Conservation (phyloP, 2,888 invertebrate species). For the Brachyptera risi region DNA sequence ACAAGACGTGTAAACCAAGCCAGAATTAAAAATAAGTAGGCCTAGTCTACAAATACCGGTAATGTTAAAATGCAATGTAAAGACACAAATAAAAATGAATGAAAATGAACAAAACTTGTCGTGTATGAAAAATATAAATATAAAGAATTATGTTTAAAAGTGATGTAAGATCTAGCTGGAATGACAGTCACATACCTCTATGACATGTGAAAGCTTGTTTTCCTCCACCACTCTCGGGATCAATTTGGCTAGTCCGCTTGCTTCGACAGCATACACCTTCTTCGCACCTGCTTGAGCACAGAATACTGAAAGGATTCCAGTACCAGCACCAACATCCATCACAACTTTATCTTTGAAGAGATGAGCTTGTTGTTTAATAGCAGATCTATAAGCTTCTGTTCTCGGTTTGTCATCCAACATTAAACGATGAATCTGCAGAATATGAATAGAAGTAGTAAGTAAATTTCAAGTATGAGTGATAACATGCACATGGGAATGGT, state of each 20-base stretch:
- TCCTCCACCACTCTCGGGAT: slow-evolving; percentile 64
- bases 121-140: too few relatives aligned
- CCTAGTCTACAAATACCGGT: too few relatives aligned
- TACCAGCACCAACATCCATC: slow-evolving; percentile 82
- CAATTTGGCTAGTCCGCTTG: slow-evolving; percentile 63
- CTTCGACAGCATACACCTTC: slow-evolving; percentile 82
- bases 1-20: too few relatives aligned
- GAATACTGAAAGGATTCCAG: slow-evolving; percentile 83
- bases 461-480: too few relatives aligned
- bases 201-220: slow-evolving; percentile 61
- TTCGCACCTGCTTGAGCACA: slow-evolving; percentile 88
- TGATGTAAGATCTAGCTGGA: background rate
- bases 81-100: too few relatives aligned
- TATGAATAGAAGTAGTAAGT: background rate
- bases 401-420: slow-evolving; percentile 76
- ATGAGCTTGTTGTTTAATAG: slow-evolving; percentile 63
- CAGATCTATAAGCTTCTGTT: slow-evolving; percentile 73
- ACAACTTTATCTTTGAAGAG: slow-evolving; percentile 74
- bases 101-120: too few relatives aligned
- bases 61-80: background rate
- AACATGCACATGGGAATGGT: too few relatives aligned
- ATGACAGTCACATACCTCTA: slow-evolving; percentile 59
- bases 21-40: too few relatives aligned
- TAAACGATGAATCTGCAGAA: slow-evolving; percentile 66
- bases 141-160: too few relatives aligned